Evolutionary conservation across 2,888 invertebrate genomes (phyloP).

Genomic region (Epirrita christyi): DNA sequence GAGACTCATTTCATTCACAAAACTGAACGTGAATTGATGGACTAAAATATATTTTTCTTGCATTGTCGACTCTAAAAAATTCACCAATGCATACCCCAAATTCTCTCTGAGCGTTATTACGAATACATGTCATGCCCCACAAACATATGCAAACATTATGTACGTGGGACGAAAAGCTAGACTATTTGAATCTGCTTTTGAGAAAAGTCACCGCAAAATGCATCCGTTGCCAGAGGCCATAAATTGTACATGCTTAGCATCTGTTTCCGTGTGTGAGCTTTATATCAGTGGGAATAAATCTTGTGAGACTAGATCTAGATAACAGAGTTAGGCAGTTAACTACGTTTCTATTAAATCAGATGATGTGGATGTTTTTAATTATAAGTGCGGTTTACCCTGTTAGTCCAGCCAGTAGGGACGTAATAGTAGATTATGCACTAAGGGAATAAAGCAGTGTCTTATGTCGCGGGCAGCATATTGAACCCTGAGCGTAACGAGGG

Average conservation of each 20-base stretch:
- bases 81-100: not conserved
- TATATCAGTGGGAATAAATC: constrained; percentile 23
- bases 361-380: no score
- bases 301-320: constrained; percentile 19
- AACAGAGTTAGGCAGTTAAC: not conserved
- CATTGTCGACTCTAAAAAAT: not conserved
- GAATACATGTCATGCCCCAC: constrained; percentile 19
- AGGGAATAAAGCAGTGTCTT: no score
- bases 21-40: no score
- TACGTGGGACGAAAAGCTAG: constrained; percentile 23
- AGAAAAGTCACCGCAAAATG: constrained; percentile 17
- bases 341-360: no score
- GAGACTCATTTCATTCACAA: no score
- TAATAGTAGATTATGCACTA: no score
- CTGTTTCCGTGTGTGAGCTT: constrained; percentile 22
- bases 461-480: no score
- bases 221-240: constrained; percentile 18
- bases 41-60: not conserved
- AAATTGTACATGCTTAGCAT: constrained; percentile 32
- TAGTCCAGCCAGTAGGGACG: no score
- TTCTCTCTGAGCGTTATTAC: not conserved
- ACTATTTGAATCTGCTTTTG: constrained; percentile 32
- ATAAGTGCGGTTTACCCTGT: no score
- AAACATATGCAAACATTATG: constrained; percentile 29
- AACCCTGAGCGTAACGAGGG: no score